These are phyloP conservation scores for Tetropium fuscum DNA, from an alignment of 2,888 invertebrate genomes.

Conservation along the genomic window DNA sequence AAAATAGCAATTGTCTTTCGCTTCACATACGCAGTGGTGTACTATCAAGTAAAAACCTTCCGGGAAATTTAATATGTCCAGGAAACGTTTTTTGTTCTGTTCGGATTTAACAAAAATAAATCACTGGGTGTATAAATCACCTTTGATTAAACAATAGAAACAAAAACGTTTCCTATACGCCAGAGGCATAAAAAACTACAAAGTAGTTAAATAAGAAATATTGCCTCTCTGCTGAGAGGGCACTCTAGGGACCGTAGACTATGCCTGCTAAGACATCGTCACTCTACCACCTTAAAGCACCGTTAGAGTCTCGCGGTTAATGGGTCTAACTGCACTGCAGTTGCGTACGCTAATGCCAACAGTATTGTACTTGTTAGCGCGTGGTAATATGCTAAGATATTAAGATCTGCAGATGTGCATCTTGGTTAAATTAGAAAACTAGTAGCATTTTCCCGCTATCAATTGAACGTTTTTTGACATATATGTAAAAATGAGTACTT, in stretches of 20 bases:
- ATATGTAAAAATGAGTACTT: too few species aligned
- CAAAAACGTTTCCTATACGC: slow-evolving; percentile 30
- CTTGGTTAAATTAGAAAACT: too few species aligned
- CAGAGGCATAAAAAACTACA: slow-evolving; percentile 34
- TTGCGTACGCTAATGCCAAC: slow-evolving; percentile 10
- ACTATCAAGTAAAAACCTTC: not conserved
- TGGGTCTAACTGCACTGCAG: slow-evolving; percentile 34
- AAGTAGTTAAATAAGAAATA: slow-evolving; percentile 46
- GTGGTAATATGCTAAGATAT: too few species aligned
- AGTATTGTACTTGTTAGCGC: too few species aligned
- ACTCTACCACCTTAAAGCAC: slow-evolving; percentile 28
- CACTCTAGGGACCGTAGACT: slow-evolving; percentile 36
- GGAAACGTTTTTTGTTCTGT: slow-evolving; percentile 18
- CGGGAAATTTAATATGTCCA: slow-evolving; percentile 19
- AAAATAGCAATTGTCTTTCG: slow-evolving; percentile 11
- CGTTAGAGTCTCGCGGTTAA: slow-evolving; percentile 39
- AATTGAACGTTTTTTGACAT: too few species aligned
- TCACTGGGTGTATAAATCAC: slow-evolving; percentile 22
- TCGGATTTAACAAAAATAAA: slow-evolving; percentile 18
- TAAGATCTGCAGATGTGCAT: too few species aligned
- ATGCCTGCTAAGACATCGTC: slow-evolving; percentile 19
- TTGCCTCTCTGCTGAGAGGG: slow-evolving; percentile 36
- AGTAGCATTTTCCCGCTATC: too few species aligned
- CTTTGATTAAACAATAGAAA: slow-evolving; percentile 40
- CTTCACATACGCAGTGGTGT: slow-evolving; percentile 5